Evolutionary conservation across 1,140 invertebrate species (phyloP).

Genomic region (Solenopsis fugax): DNA sequence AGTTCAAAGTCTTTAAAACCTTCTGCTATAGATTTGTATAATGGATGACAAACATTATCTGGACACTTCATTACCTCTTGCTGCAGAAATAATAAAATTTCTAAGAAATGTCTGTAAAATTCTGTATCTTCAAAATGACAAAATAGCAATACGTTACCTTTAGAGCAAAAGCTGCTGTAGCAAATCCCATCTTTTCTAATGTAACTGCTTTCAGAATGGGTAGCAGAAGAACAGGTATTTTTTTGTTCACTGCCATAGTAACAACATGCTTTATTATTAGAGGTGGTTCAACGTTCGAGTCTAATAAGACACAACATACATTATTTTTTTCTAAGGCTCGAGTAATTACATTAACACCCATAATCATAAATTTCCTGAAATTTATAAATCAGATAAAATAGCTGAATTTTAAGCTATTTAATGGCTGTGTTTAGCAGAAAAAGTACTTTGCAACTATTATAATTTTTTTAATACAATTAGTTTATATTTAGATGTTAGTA

Average conservation of each 20-base stretch:
- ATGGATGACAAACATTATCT: constrained; percentile 72
- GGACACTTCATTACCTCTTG: constrained; percentile 52
- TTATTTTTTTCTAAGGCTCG: constrained; percentile 80
- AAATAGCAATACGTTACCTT: constrained; percentile 79
- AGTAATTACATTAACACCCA: constrained; percentile 84
- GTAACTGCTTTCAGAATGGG: constrained; percentile 79
- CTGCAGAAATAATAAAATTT: constrained; percentile 58
- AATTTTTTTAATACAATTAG: no score
- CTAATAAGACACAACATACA: constrained; percentile 80
- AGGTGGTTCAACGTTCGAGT: constrained; percentile 79
- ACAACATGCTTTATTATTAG: constrained; percentile 83
- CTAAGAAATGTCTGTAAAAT: neutral
- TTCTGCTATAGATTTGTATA: constrained; percentile 73
- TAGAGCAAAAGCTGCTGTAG: constrained; percentile 78
- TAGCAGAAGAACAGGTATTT: constrained; percentile 80
- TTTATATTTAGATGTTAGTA: no score
- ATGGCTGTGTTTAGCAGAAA: no score
- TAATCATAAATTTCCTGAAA: constrained; percentile 78
- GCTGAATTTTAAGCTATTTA: constrained; percentile 27
- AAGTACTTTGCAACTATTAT: no score
- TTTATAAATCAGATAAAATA: neutral
- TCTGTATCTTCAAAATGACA: neutral
- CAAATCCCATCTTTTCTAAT: constrained; percentile 78
- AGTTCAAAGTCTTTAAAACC: constrained; percentile 59
- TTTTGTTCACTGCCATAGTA: constrained; percentile 81